Conservation (phyloP, 2,113 vertebrate species). For the Chaetops frenatus region DNA sequence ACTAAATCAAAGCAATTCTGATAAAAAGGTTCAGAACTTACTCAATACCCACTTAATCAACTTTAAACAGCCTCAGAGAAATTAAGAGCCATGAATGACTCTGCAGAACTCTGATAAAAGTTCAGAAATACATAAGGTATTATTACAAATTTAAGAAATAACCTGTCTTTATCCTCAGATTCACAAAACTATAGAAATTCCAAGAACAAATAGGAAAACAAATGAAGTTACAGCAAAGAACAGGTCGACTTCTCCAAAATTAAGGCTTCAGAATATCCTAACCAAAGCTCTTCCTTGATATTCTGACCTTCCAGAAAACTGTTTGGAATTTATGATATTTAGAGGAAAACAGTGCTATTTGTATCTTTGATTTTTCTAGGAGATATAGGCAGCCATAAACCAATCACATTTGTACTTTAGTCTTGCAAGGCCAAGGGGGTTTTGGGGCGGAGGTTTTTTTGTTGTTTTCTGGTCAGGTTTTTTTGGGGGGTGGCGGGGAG, state of each 20-base stretch:
- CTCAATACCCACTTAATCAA: not conserved
- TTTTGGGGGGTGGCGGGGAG: fast-evolving
- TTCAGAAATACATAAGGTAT: not conserved
- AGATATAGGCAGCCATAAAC: not conserved
- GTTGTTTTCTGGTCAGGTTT: not conserved
- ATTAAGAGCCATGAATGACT: not conserved
- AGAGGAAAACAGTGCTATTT: not conserved
- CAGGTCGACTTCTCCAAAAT: not conserved
- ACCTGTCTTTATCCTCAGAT: not conserved
- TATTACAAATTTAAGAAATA: not conserved
- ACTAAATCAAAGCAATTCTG: not conserved
- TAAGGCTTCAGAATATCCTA: not conserved
- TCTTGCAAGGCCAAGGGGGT: not conserved
- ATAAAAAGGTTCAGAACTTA: not conserved
- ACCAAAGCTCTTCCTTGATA: not conserved
- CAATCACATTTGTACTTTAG: not conserved
- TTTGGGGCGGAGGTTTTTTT: not conserved
- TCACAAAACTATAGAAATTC: not conserved
- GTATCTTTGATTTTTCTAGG: not conserved
- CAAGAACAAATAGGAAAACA: not conserved
- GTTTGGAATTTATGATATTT: not conserved
- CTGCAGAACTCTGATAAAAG: not conserved
- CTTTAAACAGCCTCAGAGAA: not conserved
- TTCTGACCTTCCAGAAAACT: not conserved
- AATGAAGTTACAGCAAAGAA: not conserved